phyloP scores from a whole-genome alignment of 2,888 invertebrate species.

The Ornithoptera priamus region DNA sequence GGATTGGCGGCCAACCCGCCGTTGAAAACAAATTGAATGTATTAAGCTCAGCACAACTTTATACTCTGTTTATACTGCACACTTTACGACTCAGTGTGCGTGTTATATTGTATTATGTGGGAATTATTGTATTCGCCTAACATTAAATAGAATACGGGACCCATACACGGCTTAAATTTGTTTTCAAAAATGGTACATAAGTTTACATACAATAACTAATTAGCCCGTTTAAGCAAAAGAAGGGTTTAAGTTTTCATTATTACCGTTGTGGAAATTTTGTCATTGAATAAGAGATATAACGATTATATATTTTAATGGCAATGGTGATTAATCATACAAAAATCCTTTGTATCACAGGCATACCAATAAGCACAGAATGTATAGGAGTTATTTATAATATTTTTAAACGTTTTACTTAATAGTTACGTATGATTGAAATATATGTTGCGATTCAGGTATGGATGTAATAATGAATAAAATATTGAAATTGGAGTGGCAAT shows the following conservation, averaged over 20 bases:
- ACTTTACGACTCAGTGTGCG: constrained; percentile 60
- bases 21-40: constrained; percentile 69
- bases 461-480: constrained; percentile 46
- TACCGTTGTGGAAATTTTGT: neutral
- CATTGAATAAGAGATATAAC: too few relatives aligned
- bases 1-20: constrained; percentile 44
- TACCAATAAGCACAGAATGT: too few relatives aligned
- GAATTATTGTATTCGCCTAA: constrained; percentile 45
- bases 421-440: constrained; percentile 40
- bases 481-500: constrained; percentile 64
- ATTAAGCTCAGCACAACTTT: constrained; percentile 55
- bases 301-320: too few relatives aligned
- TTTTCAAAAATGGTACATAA: constrained; percentile 25
- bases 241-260: neutral
- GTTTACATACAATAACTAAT: constrained; percentile 8
- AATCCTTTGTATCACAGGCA: too few relatives aligned
- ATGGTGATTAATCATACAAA: too few relatives aligned
- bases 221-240: neutral
- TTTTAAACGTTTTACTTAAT: neutral
- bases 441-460: constrained; percentile 44
- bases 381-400: neutral
- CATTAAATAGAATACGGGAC: constrained; percentile 35
- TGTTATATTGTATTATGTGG: constrained; percentile 59
- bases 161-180: constrained; percentile 33
- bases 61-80: constrained; percentile 51